Evolutionary conservation across 2,888 invertebrate species (phyloP).

Genomic region (Agapostemon virescens): DNA sequence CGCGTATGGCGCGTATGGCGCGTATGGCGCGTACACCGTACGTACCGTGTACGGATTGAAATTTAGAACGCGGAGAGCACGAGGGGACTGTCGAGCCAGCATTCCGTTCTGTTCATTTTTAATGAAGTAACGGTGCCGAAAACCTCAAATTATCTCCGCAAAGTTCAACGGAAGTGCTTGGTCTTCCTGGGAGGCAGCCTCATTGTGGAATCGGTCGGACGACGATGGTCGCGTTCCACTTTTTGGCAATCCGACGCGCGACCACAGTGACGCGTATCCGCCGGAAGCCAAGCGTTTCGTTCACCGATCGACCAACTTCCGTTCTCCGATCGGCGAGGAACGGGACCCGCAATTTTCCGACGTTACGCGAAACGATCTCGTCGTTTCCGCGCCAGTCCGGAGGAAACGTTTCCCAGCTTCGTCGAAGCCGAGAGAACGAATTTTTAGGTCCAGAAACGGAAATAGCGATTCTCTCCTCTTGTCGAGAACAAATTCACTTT

Average conservation of each 20-base stretch:
- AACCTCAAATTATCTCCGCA: conserved; percentile 46
- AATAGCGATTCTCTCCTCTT: not conserved
- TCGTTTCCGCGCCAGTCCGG: no score
- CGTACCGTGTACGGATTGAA: not conserved
- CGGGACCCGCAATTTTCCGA: conserved; percentile 7
- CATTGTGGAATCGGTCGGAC: conserved; percentile 41
- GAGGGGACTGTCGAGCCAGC: not conserved
- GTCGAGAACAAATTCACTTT: conserved; percentile 13
- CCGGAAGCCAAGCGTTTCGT: not conserved
- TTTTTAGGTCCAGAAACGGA: not conserved
- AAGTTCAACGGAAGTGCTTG: conserved; percentile 54
- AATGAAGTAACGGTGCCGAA: conserved; percentile 56
- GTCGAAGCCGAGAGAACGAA: not conserved
- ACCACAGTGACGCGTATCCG: not conserved
- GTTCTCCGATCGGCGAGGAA: conserved; percentile 3
- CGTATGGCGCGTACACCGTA: no score
- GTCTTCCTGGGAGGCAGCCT: conserved; percentile 14
- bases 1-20: not conserved
- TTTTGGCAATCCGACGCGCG: conserved; percentile 27
- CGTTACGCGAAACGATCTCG: not conserved
- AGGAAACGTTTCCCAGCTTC: not conserved
- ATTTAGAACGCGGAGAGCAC: conserved; percentile 5
- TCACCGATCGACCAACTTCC: conserved; percentile 3
- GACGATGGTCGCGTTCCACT: conserved; percentile 43
- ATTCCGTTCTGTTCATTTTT: conserved; percentile 45